A percentile compares a stretch with the other conserved stretches of the same genome.
These are phyloP conservation scores for Avahi laniger DNA, from an alignment of 2,797 vertebrate species.

Conservation along the genomic window DNA sequence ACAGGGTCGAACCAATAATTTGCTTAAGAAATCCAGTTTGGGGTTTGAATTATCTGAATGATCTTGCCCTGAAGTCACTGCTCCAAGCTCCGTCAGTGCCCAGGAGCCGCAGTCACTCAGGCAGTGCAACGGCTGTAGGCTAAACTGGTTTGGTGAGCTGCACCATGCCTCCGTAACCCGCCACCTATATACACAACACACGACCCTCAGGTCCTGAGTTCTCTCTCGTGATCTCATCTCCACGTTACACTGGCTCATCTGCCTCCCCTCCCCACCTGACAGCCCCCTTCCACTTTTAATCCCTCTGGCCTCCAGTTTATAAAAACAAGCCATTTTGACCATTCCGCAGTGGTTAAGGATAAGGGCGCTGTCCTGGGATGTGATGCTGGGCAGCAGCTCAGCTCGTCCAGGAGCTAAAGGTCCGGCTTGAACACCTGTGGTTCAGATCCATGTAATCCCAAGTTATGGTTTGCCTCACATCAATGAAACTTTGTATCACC, in stretches of 20 bases:
- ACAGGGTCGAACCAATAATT: background rate
- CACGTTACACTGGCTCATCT: background rate
- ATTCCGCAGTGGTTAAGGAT: background rate
- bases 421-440: background rate
- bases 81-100: background rate
- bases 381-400: background rate
- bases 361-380: background rate
- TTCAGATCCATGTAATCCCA: background rate
- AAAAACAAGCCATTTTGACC: background rate
- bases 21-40: background rate
- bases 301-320: background rate
- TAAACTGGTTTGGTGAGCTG: background rate
- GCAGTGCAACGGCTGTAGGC: background rate
- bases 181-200: background rate
- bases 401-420: background rate
- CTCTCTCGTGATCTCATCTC: background rate
- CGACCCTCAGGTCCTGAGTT: background rate
- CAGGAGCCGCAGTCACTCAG: background rate
- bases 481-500: background rate
- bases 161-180: background rate
- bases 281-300: too few relatives aligned
- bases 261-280: background rate
- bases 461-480: background rate
- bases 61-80: background rate
- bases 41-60: background rate